Conservation (phyloP, 2,797 vertebrate species). For the Perodicticus potto region DNA sequence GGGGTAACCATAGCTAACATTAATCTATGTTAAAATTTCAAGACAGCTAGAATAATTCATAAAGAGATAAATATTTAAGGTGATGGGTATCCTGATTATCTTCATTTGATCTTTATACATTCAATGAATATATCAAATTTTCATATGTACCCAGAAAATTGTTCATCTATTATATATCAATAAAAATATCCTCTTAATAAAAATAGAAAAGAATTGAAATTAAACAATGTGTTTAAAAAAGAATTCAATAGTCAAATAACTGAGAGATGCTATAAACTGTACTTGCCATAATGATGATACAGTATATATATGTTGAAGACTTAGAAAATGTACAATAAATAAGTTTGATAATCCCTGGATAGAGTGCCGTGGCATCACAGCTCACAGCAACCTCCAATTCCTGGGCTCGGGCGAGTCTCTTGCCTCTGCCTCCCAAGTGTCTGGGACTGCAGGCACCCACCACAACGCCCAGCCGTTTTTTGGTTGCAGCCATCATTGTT, state of each 20-base stretch:
- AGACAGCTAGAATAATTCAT: neutral
- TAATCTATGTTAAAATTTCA: neutral
- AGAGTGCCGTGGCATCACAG: too few relatives aligned
- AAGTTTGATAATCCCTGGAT: conserved; percentile 29
- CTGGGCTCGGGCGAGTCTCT: too few relatives aligned
- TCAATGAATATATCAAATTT: neutral
- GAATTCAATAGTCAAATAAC: neutral
- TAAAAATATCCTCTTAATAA: neutral
- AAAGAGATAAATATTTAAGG: neutral
- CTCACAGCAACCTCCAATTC: too few relatives aligned
- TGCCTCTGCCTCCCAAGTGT: too few relatives aligned
- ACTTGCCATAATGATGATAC: neutral
- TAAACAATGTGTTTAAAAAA: neutral
- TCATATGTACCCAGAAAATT: neutral
- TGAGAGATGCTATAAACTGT: neutral
- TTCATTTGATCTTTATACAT: neutral
- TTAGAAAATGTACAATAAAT: conserved; percentile 30
- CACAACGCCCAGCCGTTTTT: too few relatives aligned
- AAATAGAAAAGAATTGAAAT: neutral
- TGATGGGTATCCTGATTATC: neutral
- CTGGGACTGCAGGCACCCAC: too few relatives aligned
- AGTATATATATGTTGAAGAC: neutral
- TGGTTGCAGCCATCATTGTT: too few relatives aligned
- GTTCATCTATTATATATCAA: neutral
- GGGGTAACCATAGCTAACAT: neutral